Evolutionary conservation across 2,113 vertebrate genomes (phyloP).

Genomic region (Larimichthys crocea): DNA sequence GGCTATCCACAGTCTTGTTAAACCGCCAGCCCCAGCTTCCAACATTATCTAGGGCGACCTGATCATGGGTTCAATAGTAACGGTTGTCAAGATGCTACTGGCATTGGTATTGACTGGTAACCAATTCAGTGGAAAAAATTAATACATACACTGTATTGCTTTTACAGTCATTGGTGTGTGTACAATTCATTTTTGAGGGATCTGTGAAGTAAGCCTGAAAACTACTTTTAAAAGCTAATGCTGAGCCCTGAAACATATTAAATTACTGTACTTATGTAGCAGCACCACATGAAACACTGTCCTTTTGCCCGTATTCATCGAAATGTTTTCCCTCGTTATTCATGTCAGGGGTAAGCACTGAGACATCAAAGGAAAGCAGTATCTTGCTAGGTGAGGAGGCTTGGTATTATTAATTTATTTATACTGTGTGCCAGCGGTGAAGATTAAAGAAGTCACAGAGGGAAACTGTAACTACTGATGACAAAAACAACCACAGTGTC

Average conservation of each 20-base stretch:
- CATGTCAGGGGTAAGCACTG: no score
- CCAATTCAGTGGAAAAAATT: no score
- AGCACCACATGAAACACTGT: neutral
- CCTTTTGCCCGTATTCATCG: neutral
- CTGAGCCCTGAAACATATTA: no score
- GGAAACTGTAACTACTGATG: constrained; percentile 10
- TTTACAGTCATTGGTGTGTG: no score
- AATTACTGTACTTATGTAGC: neutral
- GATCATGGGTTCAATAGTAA: no score
- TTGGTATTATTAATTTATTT: neutral
- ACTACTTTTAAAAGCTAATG: no score
- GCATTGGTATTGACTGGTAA: no score
- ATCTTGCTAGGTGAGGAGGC: neutral
- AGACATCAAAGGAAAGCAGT: constrained; percentile 24
- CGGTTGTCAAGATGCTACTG: no score
- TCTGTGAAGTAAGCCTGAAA: no score
- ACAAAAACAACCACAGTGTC: neutral
- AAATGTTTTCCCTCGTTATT: neutral
- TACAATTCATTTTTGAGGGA: no score
- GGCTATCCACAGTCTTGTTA: neutral
- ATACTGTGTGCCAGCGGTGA: neutral
- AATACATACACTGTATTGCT: no score
- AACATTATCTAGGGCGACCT: neutral
- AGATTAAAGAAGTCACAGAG: neutral
- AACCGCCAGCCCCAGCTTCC: neutral